Percentiles rank a stretch among this genome's conserved stretches.
These are phyloP conservation scores for Platerodrilus igneus DNA, from an alignment of 2,888 invertebrate genomes.

Conservation along the genomic window DNA sequence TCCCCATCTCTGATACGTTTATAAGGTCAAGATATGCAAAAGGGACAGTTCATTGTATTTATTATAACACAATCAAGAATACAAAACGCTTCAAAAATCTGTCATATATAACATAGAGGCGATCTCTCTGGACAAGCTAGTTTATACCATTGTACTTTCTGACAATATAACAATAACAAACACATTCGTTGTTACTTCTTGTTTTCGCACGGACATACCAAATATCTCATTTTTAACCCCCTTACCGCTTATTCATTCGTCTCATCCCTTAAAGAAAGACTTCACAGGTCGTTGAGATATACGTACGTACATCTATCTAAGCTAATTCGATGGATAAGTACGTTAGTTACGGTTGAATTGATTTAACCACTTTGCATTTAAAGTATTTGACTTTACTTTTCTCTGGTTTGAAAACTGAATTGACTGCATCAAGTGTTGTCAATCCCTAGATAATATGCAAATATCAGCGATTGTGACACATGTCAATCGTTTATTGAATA, in stretches of 20 bases:
- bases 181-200: no score
- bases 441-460: constrained; percentile 11
- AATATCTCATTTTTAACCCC: no score
- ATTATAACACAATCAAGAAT: constrained; percentile 42
- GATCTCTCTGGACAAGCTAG: constrained; percentile 35
- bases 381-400: constrained; percentile 5
- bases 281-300: no score
- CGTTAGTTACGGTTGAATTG: constrained; percentile 27
- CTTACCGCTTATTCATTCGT: no score
- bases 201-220: no score
- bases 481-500: constrained; percentile 25
- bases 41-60: constrained; percentile 39
- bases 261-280: no score
- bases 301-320: no score
- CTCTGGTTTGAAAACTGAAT: no score
- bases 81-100: constrained; percentile 43
- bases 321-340: constrained; percentile 18
- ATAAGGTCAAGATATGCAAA: constrained; percentile 33
- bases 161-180: constrained; percentile 21
- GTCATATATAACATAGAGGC: no score
- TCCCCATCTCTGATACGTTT: no score
- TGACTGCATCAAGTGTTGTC: no score
- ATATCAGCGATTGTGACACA: constrained; percentile 21
- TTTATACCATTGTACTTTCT: constrained; percentile 24
- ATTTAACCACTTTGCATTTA: constrained; percentile 23